These are phyloP conservation scores for Leistus spinibarbis DNA, from an alignment of 2,888 invertebrate species.

Conservation along the genomic window DNA sequence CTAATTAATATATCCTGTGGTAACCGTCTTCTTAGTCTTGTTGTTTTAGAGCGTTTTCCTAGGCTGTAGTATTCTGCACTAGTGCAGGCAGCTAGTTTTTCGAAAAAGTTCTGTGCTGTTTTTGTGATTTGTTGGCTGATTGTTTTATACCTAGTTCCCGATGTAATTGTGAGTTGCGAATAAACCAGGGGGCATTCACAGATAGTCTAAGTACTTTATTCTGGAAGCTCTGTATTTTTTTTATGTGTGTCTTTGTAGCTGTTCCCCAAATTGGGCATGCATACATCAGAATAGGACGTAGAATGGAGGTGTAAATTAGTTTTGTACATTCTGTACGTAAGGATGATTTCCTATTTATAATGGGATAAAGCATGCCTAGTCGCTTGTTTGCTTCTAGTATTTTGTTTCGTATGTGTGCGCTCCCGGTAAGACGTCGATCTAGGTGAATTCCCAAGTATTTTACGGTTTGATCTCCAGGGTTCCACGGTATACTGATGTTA, in stretches of 20 bases:
- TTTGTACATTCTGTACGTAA: constrained; percentile 2
- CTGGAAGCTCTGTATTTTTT: constrained; percentile 14
- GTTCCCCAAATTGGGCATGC: constrained; percentile 6
- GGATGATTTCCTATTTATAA: constrained; percentile 2
- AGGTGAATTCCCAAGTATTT: neutral
- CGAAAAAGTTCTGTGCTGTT: neutral
- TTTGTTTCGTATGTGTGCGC: neutral
- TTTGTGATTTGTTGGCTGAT: neutral
- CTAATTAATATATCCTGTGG: neutral
- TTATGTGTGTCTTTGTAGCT: constrained; percentile 2
- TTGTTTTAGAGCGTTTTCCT: neutral
- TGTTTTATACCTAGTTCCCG: constrained; percentile 1
- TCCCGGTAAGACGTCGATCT: neutral
- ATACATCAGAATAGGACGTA: constrained; percentile 13
- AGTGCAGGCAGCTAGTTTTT: neutral
- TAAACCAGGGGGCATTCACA: constrained; percentile 15
- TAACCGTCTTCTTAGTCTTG: neutral
- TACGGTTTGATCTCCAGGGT: neutral
- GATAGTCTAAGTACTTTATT: constrained; percentile 13
- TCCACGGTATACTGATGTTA: constrained; percentile 1
- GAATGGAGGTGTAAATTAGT: constrained; percentile 21
- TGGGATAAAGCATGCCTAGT: constrained; percentile 8
- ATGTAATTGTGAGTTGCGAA: neutral
- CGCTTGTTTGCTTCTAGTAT: constrained; percentile 5
- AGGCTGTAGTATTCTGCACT: neutral